Base-by-base conservation (phyloP, 1,140 invertebrate genomes). In the Drosophila takahashii region DNA sequence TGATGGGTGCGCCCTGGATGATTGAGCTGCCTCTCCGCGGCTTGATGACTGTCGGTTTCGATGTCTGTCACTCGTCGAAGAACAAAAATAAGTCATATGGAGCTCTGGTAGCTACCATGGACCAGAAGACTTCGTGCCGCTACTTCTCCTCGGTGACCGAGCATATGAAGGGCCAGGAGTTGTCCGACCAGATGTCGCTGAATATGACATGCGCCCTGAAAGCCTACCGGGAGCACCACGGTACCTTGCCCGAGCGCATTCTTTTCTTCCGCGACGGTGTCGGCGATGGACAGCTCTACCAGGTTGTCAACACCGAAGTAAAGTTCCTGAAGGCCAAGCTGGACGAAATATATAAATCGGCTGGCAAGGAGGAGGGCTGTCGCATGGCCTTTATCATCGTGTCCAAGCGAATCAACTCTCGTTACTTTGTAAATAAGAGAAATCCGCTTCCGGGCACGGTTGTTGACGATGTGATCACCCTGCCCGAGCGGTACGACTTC, bases 361-460 rank as follows among this genome's bases (percentile, higher is more conserved):
- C 77, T 5, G 76, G 81, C 11, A 72, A 47, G 4, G 69, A 0
- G 37, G 80, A 2, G 59, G 93, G 15, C 73, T 91, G 13, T 87
- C 94, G 94, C 72, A 86, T 98, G 81, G 94, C 95, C 0, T 96
- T 97, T 64, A 93, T 97, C 6, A 92, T 96, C 4, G 96, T 96
- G 0, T 94, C 95, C 0, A 96, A 96, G 69, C 92, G 95, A 0
- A 95, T 96, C 8, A 96, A 96, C 70, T 95, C 95, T 0, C 91
- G 95, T 4, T 93, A 96, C 13, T 96, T 96, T 74, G 39, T 90
- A 0, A 77, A 79, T 6, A 89, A 81, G 5, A 66, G 78, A 0
- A 99, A 99, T 92, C 97, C 98, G 0, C 92, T 93, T 2, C 95
- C 98, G 1, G 98, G 98, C 16, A 98, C 97, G 0, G 94, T 98